Percentiles rank a stretch among this genome's conserved stretches.
These are phyloP conservation scores for Nasonia giraulti DNA, from an alignment of 1,140 invertebrate species.

Conservation along the genomic window DNA sequence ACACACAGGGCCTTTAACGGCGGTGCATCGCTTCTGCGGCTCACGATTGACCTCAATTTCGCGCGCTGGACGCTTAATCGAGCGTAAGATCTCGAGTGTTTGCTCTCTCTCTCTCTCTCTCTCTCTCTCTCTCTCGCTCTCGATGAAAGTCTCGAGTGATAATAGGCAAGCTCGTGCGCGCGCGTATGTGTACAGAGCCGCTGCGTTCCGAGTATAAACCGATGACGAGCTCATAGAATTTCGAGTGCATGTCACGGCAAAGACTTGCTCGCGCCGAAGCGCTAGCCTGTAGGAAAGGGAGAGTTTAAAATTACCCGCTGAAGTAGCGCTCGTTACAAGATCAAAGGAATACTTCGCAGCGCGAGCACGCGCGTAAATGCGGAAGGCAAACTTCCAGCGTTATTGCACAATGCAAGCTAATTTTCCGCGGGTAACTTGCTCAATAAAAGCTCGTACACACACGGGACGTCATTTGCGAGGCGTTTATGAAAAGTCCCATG, in stretches of 20 bases:
- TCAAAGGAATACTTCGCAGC: background rate
- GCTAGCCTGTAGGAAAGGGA: too few relatives aligned
- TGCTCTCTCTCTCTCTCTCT: conserved; percentile 5
- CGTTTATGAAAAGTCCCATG: background rate
- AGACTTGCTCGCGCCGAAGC: too few relatives aligned
- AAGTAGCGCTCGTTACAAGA: background rate
- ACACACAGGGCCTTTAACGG: background rate
- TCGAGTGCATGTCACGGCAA: background rate
- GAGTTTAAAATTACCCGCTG: background rate
- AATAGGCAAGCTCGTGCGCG: background rate
- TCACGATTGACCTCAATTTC: conserved; percentile 20
- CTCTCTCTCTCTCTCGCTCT: too few relatives aligned
- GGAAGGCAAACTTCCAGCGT: background rate
- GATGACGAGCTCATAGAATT: background rate
- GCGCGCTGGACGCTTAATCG: conserved; percentile 6
- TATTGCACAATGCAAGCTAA: background rate
- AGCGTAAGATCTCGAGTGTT: conserved; percentile 17
- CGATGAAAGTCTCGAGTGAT: background rate
- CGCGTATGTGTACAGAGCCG: too few relatives aligned
- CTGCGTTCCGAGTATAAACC: too few relatives aligned
- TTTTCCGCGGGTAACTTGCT: background rate
- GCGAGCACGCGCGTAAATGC: background rate
- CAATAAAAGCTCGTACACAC: background rate
- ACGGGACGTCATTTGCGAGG: background rate
- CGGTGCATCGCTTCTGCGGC: too few relatives aligned